Conservation (phyloP, 2,797 vertebrate species). For the Chrysocyon brachyurus region DNA sequence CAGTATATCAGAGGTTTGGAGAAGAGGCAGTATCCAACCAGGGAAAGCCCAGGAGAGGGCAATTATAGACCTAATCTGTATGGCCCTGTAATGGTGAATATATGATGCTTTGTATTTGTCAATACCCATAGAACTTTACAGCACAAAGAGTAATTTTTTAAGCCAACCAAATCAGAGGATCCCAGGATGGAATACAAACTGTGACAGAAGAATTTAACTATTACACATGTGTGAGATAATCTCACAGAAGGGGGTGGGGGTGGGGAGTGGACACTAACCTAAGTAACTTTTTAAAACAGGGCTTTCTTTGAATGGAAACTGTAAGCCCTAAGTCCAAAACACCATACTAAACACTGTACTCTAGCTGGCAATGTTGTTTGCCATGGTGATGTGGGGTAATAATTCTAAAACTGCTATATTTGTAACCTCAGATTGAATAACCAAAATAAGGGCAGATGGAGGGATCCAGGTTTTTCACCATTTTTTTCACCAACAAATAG, state of each 20-base stretch:
- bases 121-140: neutral
- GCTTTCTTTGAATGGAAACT: conserved; percentile 30
- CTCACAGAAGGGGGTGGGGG: neutral
- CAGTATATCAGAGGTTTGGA: neutral
- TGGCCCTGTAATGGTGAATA: neutral
- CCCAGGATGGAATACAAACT: neutral
- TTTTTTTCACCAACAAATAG: neutral
- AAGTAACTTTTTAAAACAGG: neutral
- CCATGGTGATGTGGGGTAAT: neutral
- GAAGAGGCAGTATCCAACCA: neutral
- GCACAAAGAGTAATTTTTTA: neutral
- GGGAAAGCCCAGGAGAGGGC: neutral
- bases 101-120: neutral
- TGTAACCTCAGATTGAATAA: neutral
- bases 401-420: neutral
- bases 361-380: neutral
- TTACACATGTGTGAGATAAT: neutral
- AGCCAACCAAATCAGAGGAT: neutral
- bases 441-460: neutral
- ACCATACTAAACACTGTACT: neutral
- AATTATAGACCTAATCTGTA: neutral
- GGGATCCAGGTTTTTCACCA: neutral
- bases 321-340: neutral
- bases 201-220: neutral
- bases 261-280: neutral